Percentiles rank a stretch among this genome's conserved stretches.
These are phyloP conservation scores for Crotophaga sulcirostris DNA, from an alignment of 2,113 vertebrate species.

Conservation along the genomic window DNA sequence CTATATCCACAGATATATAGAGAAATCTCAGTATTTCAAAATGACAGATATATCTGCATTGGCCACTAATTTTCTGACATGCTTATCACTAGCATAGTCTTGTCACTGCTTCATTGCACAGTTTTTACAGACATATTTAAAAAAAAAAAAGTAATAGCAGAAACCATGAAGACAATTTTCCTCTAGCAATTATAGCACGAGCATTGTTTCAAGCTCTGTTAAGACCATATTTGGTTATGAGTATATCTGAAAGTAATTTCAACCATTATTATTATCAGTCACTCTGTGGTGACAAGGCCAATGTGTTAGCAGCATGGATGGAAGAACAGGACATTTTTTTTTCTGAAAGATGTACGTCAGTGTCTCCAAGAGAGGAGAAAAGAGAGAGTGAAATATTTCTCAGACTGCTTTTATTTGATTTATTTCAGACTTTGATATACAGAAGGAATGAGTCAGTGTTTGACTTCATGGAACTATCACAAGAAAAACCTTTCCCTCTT, in stretches of 20 bases:
- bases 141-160: background rate
- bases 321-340: constrained; percentile 46
- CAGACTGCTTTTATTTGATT: constrained; percentile 68
- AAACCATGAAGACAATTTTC: background rate
- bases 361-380: constrained; percentile 52
- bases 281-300: constrained; percentile 30
- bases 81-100: background rate
- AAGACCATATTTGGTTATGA: background rate
- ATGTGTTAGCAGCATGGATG: background rate
- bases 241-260: constrained; percentile 23
- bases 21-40: background rate
- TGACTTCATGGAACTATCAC: constrained; percentile 42
- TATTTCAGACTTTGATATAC: constrained; percentile 55
- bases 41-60: background rate
- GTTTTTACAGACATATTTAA: background rate
- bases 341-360: constrained; percentile 48
- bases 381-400: constrained; percentile 67
- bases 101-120: background rate
- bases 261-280: constrained; percentile 19
- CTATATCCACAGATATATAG: background rate
- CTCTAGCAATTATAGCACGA: background rate
- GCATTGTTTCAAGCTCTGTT: background rate
- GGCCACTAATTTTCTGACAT: background rate
- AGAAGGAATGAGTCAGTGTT: constrained; percentile 58
- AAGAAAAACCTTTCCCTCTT: constrained; percentile 62